phyloP scores from a whole-genome alignment of 2,888 invertebrate genomes.

The Philaethria dido region DNA sequence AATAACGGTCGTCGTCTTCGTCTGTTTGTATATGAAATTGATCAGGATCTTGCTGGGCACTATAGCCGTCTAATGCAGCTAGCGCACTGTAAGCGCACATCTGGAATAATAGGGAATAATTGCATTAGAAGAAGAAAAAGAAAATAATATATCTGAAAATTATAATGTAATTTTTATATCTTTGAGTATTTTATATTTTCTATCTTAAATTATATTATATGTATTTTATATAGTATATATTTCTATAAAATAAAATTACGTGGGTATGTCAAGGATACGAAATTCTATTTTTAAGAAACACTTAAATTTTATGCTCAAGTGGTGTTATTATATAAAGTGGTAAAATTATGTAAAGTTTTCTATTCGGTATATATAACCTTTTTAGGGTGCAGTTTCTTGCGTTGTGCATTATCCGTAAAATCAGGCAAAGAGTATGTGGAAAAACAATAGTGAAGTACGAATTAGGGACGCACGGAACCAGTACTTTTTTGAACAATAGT shows the following conservation, averaged over 20 bases:
- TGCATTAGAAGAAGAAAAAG: background rate
- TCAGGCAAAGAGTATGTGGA: conserved; percentile 60
- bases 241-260: conserved; percentile 47
- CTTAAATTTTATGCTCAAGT: too few species aligned
- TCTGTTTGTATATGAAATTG: conserved; percentile 97
- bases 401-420: conserved; percentile 70
- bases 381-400: conserved; percentile 41
- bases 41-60: conserved; percentile 86
- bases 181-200: background rate
- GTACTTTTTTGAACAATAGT: conserved; percentile 75
- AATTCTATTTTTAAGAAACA: conserved; percentile 22
- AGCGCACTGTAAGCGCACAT: conserved; percentile 69
- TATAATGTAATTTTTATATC: background rate
- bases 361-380: conserved; percentile 7
- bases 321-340: conserved; percentile 13
- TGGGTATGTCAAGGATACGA: conserved; percentile 32
- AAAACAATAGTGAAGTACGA: conserved; percentile 72
- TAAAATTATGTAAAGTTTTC: background rate
- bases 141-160: background rate
- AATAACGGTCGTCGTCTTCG: conserved; percentile 95
- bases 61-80: conserved; percentile 75
- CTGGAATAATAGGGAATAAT: conserved; percentile 49
- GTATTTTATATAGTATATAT: conserved; percentile 37
- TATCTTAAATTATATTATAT: too few species aligned
- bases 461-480: conserved; percentile 71